phyloP scores from a whole-genome alignment of 2,797 vertebrate species.

The Chloroceryle amazona region DNA sequence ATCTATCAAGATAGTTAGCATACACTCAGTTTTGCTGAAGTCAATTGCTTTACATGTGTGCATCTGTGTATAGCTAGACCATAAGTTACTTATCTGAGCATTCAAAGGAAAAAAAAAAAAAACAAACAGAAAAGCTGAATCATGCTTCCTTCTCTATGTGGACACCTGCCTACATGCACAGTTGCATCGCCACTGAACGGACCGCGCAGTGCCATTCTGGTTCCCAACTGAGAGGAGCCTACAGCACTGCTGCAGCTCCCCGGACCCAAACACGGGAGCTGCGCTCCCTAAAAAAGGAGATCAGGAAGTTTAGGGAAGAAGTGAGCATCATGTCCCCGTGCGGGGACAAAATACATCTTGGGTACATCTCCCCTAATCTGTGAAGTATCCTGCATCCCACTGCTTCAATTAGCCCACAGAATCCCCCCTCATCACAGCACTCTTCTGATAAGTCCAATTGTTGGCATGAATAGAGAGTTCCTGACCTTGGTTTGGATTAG shows the following conservation, averaged over 20 bases:
- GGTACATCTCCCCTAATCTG: accelerated
- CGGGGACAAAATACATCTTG: background rate
- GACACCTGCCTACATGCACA: background rate
- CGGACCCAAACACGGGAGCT: background rate
- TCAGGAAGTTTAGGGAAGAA: background rate
- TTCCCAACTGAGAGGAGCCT: background rate
- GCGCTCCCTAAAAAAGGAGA: background rate
- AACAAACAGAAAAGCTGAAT: background rate
- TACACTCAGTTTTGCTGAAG: background rate
- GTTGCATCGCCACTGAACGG: background rate
- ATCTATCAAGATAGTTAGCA: background rate
- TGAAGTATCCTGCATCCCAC: background rate
- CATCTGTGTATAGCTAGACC: background rate
- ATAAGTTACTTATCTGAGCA: background rate
- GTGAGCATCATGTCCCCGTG: accelerated
- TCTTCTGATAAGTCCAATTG: background rate
- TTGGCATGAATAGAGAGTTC: background rate
- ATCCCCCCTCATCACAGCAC: background rate
- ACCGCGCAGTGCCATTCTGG: too few relatives aligned
- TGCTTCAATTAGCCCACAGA: background rate
- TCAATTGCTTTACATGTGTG: background rate
- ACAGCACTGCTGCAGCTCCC: background rate
- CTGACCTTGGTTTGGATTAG: background rate
- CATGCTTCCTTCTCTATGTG: background rate
- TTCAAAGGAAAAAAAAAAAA: background rate